These are phyloP conservation scores for Tyrannus savana DNA, from an alignment of 2,113 vertebrate species.

Conservation along the genomic window DNA sequence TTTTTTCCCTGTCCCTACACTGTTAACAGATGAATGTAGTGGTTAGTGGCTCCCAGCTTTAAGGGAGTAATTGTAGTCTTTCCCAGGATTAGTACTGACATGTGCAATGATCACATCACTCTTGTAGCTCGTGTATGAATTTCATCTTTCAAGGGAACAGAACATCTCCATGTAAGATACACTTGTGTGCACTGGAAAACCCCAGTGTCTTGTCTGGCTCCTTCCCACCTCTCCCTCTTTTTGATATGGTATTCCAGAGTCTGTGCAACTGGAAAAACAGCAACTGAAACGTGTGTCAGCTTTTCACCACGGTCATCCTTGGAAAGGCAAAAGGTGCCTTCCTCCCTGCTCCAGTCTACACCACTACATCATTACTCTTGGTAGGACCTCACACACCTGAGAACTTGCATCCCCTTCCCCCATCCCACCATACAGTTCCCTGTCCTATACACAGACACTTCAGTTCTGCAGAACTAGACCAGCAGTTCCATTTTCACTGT, in stretches of 20 bases:
- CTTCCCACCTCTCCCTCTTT: background rate
- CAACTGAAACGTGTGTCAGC: background rate
- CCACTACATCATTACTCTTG: accelerated
- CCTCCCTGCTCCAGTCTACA: background rate
- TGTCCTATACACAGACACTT: background rate
- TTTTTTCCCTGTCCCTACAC: background rate
- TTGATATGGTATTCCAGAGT: background rate
- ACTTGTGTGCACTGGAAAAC: background rate
- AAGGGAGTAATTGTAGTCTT: background rate
- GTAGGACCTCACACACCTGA: background rate
- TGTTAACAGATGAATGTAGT: background rate
- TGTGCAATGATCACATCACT: background rate
- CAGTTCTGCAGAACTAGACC: background rate
- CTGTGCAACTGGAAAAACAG: background rate
- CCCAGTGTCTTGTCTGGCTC: background rate
- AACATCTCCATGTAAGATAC: background rate
- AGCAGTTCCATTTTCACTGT: background rate
- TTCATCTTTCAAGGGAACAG: background rate
- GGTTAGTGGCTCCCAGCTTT: background rate
- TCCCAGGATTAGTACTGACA: background rate
- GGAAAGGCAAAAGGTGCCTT: background rate
- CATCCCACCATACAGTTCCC: background rate
- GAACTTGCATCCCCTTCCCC: background rate
- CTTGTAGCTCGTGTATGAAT: background rate
- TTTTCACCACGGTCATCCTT: background rate